Evolutionary conservation across 2,888 invertebrate genomes (phyloP), one percentile per base, ranked within the genome.

Genomic region (Melieria omissa): DNA sequence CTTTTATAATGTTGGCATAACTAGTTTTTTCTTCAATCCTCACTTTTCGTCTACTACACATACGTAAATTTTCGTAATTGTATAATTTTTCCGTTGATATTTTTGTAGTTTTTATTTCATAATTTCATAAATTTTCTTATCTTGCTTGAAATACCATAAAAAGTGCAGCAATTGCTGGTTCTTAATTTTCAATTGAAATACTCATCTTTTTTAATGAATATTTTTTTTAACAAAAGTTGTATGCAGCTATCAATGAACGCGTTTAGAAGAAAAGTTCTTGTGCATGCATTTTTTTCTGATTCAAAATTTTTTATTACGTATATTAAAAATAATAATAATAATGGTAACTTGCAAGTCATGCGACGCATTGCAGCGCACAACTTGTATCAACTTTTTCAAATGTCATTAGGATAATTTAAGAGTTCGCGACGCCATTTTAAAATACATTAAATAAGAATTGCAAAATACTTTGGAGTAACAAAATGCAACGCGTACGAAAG

Each of bases 1-100:
- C n/a, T 47, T 64, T 45, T 29, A 63, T n/a, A 52, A 52, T 41
- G 12, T 65, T 47, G 64, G 49, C 58, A 70, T 16, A 70, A 70
- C 41, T 52, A 52, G n/a, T 55, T 16, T 52, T 52, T 57, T 54
- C 29, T 29, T 29, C 29, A 29, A 3, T 29, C 1, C 29, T 29
- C 29, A 29, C 29, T 29, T 29, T 29, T 29, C 29, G 29, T 29
- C 29, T 29, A 29, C 29, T 29, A 29, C 29, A 29, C 3, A 29
- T 29, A 29, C 29, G 29, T 29, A 29, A 29, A 29, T 29, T 29
- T 29, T 29, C 29, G 29, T 29, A 29, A 29, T 29, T 29, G 29
- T 29, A 29, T 29, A 29, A 29, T 29, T 29, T 29, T 29, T 29
- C 29, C 2, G 29, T 29, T 29, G 29, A 29, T 29, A 29, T 29